These are phyloP conservation scores for Chelonus formosanus DNA, from an alignment of 2,888 invertebrate species.

Conservation along the genomic window DNA sequence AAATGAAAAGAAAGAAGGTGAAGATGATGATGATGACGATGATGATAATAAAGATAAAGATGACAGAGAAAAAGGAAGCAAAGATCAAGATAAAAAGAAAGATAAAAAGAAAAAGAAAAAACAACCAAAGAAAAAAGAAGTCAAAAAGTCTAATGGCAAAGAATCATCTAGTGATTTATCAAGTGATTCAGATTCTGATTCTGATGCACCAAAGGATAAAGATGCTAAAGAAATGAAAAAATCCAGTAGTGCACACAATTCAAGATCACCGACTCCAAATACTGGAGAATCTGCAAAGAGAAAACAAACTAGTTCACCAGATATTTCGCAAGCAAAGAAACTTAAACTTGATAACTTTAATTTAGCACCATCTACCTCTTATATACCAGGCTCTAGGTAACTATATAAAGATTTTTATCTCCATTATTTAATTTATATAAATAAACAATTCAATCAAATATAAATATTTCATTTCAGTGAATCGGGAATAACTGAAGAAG, in stretches of 20 bases:
- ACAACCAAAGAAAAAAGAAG: constrained; percentile 57
- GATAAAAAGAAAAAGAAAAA: constrained; percentile 63
- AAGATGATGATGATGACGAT: constrained; percentile 72
- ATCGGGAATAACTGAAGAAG: constrained; percentile 88
- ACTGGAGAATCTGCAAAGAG: constrained; percentile 63
- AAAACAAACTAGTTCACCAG: constrained; percentile 62
- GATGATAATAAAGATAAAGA: constrained; percentile 73
- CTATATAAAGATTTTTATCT: constrained; percentile 13
- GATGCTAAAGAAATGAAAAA: constrained; percentile 66
- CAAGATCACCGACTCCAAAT: constrained; percentile 60
- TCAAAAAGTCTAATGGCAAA: constrained; percentile 52
- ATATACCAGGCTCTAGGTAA: constrained; percentile 67
- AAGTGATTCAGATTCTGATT: constrained; percentile 56
- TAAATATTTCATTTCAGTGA: constrained; percentile 70
- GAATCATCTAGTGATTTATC: constrained; percentile 62
- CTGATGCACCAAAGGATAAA: constrained; percentile 46
- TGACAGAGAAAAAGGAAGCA: constrained; percentile 65
- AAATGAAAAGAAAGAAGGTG: constrained; percentile 78
- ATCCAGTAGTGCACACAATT: constrained; percentile 67
- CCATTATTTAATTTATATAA: too few species aligned
- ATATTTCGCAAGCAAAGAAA: constrained; percentile 67
- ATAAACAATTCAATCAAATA: constrained; percentile 15
- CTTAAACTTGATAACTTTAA: constrained; percentile 66
- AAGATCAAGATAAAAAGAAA: constrained; percentile 63
- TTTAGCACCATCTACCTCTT: constrained; percentile 62